Evolutionary conservation across 2,113 vertebrate species (phyloP).

Genomic region (Oncorhynchus mykiss): DNA sequence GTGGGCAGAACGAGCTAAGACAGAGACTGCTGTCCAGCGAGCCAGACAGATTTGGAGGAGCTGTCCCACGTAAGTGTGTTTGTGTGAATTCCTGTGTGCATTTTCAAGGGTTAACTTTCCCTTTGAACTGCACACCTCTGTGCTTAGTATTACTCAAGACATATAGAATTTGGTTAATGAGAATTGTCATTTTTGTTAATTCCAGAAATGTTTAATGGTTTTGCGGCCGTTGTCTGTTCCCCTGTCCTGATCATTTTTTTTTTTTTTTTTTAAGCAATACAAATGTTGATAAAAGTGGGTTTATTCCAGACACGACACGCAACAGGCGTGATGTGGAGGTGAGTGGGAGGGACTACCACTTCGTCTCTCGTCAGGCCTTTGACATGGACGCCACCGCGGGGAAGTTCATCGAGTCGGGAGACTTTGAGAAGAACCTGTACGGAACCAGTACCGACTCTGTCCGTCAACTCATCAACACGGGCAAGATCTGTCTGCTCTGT

Average conservation of each 20-base stretch:
- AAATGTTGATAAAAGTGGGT: too few species aligned
- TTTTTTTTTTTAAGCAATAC: too few species aligned
- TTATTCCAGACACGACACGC: constrained; percentile 86
- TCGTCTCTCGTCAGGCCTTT: constrained; percentile 90
- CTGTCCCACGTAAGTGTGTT: constrained; percentile 87
- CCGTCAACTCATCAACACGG: constrained; percentile 95
- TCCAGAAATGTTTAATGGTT: too few species aligned
- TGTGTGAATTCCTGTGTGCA: too few species aligned
- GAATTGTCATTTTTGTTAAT: too few species aligned
- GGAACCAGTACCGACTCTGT: constrained; percentile 95
- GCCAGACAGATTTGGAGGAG: constrained; percentile 86
- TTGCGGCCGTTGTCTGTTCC: too few species aligned
- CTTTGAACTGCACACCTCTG: too few species aligned
- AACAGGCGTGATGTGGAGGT: constrained; percentile 87
- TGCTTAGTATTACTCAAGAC: neutral
- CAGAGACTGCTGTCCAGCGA: constrained; percentile 89
- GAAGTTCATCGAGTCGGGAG: constrained; percentile 95
- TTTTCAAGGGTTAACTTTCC: too few species aligned
- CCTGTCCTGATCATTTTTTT: too few species aligned
- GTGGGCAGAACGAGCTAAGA: constrained; percentile 89
- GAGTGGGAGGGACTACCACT: constrained; percentile 93
- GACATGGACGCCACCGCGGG: constrained; percentile 89
- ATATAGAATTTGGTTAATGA: too few species aligned
- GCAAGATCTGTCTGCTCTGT: constrained; percentile 95
- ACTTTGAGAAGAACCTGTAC: constrained; percentile 97